Conservation (phyloP, 2,797 vertebrate species). For the Falco novaeseelandiae region DNA sequence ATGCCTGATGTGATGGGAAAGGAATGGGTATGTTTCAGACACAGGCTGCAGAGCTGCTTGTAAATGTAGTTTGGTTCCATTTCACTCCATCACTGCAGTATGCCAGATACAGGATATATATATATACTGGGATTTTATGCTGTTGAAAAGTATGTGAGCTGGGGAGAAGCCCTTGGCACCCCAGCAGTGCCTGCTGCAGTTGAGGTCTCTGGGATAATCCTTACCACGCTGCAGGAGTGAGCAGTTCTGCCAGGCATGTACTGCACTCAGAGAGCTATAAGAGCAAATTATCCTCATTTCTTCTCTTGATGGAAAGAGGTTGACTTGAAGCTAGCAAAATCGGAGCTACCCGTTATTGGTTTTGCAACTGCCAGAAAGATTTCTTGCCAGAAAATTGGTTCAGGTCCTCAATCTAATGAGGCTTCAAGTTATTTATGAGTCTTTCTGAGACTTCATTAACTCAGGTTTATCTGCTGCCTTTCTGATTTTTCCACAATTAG, state of each 20-base stretch:
- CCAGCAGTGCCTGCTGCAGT: rapidly evolving
- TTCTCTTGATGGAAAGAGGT: background rate
- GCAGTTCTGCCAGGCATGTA: background rate
- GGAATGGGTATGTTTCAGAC: background rate
- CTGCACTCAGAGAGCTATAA: rapidly evolving
- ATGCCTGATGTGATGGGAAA: background rate
- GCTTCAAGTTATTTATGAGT: background rate
- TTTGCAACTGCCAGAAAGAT: background rate
- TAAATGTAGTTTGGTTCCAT: background rate
- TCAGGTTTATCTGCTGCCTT: background rate
- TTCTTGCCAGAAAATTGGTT: background rate
- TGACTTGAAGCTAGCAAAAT: background rate
- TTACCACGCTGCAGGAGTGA: rapidly evolving
- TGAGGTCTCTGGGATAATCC: background rate
- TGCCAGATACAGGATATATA: rapidly evolving
- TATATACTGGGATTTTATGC: background rate
- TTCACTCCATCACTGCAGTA: background rate
- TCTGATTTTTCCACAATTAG: background rate
- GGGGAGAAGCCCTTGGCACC: background rate
- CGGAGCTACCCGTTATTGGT: rapidly evolving
- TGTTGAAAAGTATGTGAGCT: background rate
- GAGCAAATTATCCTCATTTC: background rate
- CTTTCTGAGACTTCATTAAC: background rate
- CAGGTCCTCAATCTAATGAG: background rate
- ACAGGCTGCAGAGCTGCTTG: background rate